Percentiles rank a stretch among this genome's conserved stretches.
These are phyloP conservation scores for Hofmannophila pseudospretella DNA, from an alignment of 2,888 invertebrate genomes.

Conservation along the genomic window DNA sequence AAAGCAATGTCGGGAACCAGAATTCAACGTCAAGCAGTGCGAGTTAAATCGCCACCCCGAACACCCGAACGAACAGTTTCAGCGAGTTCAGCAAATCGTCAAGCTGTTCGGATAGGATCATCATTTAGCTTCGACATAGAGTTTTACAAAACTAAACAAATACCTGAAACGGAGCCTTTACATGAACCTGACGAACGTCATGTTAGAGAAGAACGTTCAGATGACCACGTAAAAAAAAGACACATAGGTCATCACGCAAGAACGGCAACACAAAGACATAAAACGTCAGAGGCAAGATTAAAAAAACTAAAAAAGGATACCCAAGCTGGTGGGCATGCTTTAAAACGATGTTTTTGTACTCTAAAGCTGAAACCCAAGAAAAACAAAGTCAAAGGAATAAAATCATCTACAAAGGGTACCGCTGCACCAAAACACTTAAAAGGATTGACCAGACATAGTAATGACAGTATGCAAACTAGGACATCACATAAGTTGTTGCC, in stretches of 20 bases:
- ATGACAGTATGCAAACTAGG: neutral
- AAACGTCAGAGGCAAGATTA: neutral
- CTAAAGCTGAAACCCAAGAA: conserved; percentile 20
- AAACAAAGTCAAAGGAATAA: conserved; percentile 4
- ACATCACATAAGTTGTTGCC: neutral
- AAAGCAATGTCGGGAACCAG: neutral
- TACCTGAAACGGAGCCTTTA: neutral
- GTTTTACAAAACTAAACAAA: conserved; percentile 15
- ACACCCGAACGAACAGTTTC: neutral
- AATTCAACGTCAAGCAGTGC: neutral
- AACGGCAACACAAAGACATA: neutral
- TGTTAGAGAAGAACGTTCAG: neutral
- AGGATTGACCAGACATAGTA: neutral
- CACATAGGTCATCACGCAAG: neutral
- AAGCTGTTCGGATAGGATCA: conserved; percentile 19
- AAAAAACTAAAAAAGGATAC: conserved; percentile 13
- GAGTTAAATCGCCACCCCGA: neutral
- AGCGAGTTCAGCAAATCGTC: conserved; percentile 1
- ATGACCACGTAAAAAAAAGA: neutral
- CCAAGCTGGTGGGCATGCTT: conserved; percentile 14
- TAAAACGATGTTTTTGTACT: conserved; percentile 38
- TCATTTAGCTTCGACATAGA: conserved; percentile 24
- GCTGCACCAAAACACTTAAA: neutral
- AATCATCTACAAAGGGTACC: neutral
- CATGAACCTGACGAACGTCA: neutral